Conservation (phyloP, 2,113 vertebrate species). For the Hypocryptadius cinnamomeus region DNA sequence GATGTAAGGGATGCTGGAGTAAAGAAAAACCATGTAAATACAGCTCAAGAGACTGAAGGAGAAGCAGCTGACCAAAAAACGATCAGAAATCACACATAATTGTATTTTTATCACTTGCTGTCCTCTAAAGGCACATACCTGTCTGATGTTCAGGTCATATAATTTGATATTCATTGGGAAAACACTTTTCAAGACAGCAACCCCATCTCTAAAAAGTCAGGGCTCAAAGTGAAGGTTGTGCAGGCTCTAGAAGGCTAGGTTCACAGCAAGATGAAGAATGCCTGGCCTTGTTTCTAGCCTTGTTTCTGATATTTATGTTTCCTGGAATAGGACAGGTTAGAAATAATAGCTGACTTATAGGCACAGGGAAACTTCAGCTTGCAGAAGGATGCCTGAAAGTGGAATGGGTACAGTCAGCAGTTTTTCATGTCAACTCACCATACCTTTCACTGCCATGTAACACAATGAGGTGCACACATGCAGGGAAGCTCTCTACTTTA, state of each 20-base stretch:
- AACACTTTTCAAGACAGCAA: background rate
- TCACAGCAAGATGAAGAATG: background rate
- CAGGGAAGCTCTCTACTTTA: background rate
- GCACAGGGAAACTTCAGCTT: background rate
- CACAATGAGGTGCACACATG: accelerated
- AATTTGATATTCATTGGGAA: background rate
- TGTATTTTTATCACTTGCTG: background rate
- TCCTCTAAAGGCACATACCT: background rate
- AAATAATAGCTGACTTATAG: background rate
- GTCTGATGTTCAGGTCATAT: background rate
- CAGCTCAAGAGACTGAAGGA: background rate
- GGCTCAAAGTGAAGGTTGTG: background rate
- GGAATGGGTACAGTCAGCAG: background rate
- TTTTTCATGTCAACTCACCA: background rate
- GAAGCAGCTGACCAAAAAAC: background rate
- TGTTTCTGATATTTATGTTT: background rate
- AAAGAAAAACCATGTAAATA: background rate
- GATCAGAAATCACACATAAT: background rate
- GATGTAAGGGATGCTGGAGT: background rate
- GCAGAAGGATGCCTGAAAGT: background rate
- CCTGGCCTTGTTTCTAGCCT: background rate
- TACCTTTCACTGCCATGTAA: background rate
- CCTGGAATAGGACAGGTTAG: background rate
- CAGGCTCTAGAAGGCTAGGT: background rate
- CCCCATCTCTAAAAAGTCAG: background rate